phyloP scores from a whole-genome alignment of 2,888 invertebrate genomes.

The Pterobdella sp. region DNA sequence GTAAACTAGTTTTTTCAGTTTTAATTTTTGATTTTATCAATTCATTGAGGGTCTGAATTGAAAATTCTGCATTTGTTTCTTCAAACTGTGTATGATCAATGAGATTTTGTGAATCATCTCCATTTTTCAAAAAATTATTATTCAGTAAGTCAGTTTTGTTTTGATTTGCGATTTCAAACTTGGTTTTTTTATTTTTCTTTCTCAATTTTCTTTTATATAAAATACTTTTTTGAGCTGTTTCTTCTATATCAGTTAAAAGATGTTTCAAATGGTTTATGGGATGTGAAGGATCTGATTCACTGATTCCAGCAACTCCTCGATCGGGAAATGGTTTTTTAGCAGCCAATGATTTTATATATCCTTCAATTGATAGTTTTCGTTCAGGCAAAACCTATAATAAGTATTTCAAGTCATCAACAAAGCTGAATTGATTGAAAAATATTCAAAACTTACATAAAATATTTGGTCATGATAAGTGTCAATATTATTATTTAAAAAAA shows the following conservation, averaged over 20 bases:
- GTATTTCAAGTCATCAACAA: background rate
- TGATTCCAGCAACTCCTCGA: background rate
- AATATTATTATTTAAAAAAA: no score
- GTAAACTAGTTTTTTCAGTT: no score
- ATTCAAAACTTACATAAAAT: background rate
- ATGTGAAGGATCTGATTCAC: background rate
- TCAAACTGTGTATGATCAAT: background rate
- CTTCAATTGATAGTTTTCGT: background rate
- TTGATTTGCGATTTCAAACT: background rate
- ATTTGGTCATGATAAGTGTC: background rate
- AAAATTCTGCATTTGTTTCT: background rate
- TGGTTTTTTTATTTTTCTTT: background rate
- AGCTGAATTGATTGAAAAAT: background rate
- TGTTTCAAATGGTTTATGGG: background rate
- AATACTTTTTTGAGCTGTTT: background rate
- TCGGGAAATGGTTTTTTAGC: background rate
- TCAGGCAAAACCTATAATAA: background rate
- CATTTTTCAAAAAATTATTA: background rate
- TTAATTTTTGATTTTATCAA: background rate
- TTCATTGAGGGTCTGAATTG: background rate
- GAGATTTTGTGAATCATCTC: background rate
- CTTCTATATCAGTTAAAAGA: background rate
- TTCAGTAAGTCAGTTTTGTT: no score
- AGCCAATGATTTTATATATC: background rate
- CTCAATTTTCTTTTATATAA: background rate